phyloP scores from a whole-genome alignment of 2,888 invertebrate species.

The Drosophila glabriapex region DNA sequence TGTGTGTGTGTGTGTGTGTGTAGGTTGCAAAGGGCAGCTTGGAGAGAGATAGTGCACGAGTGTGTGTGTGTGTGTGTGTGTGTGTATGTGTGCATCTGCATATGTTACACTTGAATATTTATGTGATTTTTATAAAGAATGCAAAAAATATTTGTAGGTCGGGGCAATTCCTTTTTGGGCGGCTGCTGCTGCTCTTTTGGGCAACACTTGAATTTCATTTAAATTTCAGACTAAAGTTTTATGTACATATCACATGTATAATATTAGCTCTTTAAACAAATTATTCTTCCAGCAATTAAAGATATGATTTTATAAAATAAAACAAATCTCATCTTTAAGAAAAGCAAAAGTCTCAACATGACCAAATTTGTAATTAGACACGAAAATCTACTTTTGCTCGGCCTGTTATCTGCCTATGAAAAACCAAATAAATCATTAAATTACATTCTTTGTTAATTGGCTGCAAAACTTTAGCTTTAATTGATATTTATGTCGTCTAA shows the following conservation, averaged over 20 bases:
- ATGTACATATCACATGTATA: not conserved
- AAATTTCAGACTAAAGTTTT: slow-evolving; percentile 7
- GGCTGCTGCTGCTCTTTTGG: not conserved
- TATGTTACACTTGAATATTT: slow-evolving; percentile 65
- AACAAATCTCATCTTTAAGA: not conserved
- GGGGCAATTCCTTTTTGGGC: slow-evolving; percentile 7
- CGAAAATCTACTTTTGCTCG: not conserved
- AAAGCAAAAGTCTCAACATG: slow-evolving; percentile 18
- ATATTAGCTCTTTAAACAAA: not conserved
- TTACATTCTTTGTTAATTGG: slow-evolving; percentile 51
- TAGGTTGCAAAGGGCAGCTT: slow-evolving; percentile 13
- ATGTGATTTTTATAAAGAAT: slow-evolving; percentile 59
- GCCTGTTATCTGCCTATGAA: too few species aligned
- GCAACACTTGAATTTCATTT: slow-evolving; percentile 8
- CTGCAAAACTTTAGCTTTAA: slow-evolving; percentile 50
- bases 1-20: slow-evolving; percentile 13
- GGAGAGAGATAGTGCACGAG: slow-evolving; percentile 1
- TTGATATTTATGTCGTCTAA: slow-evolving; percentile 63
- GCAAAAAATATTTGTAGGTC: slow-evolving; percentile 30
- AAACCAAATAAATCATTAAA: slow-evolving; percentile 43
- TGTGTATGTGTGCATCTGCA: slow-evolving; percentile 34
- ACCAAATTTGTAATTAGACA: slow-evolving; percentile 9
- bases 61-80: not conserved
- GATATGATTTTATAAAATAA: not conserved
- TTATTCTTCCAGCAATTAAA: not conserved